These are phyloP conservation scores for Todiramphus saurophagus DNA, from an alignment of 2,113 vertebrate genomes.

Conservation along the genomic window DNA sequence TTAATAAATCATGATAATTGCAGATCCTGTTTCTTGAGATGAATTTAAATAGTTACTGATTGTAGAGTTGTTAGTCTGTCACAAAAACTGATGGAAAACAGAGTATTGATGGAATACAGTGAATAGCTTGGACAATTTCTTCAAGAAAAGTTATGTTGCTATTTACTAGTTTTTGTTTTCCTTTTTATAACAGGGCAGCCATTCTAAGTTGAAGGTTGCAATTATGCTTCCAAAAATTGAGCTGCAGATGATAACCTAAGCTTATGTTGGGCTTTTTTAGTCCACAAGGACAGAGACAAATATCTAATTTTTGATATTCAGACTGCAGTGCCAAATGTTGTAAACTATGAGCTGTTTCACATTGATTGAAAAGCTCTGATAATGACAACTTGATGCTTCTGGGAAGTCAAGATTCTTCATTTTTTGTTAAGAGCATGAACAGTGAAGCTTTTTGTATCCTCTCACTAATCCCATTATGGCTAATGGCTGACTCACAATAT, in stretches of 20 bases:
- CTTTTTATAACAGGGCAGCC: conserved; percentile 2
- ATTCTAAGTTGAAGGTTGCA: background rate
- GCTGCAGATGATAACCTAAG: background rate
- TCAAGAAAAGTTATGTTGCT: background rate
- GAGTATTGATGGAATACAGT: background rate
- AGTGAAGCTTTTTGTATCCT: background rate
- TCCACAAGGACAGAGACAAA: conserved; percentile 3
- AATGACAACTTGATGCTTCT: background rate
- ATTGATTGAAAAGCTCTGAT: conserved; percentile 28
- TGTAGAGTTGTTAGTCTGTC: background rate
- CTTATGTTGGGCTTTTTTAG: conserved; percentile 9
- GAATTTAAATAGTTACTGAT: background rate
- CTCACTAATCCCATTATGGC: background rate
- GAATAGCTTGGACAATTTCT: background rate
- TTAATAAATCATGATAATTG: background rate
- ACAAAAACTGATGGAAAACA: background rate
- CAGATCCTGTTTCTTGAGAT: background rate
- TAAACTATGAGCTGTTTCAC: background rate
- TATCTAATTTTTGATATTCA: background rate
- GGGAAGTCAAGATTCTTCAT: background rate
- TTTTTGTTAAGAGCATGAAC: background rate
- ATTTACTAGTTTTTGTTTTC: conserved; percentile 12
- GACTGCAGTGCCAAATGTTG: background rate
- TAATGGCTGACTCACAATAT: conserved; percentile 11
- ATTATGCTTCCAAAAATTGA: conserved; percentile 37